Conservation (phyloP, 2,888 invertebrate species). For the Thera obeliscata region DNA sequence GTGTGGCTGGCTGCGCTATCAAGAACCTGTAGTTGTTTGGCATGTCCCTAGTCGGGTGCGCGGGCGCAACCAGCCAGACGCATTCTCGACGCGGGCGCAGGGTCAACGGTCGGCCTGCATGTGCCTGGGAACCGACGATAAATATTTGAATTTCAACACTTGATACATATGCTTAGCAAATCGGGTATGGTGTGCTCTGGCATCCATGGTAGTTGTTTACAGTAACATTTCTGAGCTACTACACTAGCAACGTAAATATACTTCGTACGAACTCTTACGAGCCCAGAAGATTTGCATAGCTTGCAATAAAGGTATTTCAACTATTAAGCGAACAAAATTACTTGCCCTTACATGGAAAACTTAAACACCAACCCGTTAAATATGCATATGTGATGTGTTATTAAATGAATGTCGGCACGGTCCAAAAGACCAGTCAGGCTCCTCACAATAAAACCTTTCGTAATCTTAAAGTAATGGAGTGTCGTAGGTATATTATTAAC, state of each 20-base stretch:
- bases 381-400: conserved; percentile 37
- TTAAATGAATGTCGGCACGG: conserved; percentile 39
- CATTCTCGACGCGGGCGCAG: conserved; percentile 67
- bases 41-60: conserved; percentile 58
- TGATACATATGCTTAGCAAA: conserved; percentile 82
- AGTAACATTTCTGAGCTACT: conserved; percentile 53
- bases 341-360: conserved; percentile 24
- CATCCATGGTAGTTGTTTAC: conserved; percentile 61
- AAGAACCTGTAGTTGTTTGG: conserved; percentile 56
- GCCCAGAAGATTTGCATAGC: conserved; percentile 40
- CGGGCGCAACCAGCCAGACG: conserved; percentile 67
- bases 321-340: conserved; percentile 25
- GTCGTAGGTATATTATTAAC: conserved; percentile 33
- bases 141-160: conserved; percentile 84
- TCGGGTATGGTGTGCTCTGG: conserved; percentile 72
- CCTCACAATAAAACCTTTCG: conserved; percentile 32
- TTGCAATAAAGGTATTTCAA: conserved; percentile 33
- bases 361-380: conserved; percentile 29
- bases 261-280: conserved; percentile 7
- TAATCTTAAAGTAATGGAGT: conserved; percentile 40
- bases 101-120: conserved; percentile 80
- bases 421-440: conserved; percentile 29
- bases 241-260: conserved; percentile 40
- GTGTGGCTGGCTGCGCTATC: conserved; percentile 40
- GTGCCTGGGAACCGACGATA: conserved; percentile 80